A percentile compares a stretch with the other conserved stretches of the same genome.
These are phyloP conservation scores for Sapayoa aenigma DNA, from an alignment of 2,113 vertebrate genomes.

Conservation along the genomic window DNA sequence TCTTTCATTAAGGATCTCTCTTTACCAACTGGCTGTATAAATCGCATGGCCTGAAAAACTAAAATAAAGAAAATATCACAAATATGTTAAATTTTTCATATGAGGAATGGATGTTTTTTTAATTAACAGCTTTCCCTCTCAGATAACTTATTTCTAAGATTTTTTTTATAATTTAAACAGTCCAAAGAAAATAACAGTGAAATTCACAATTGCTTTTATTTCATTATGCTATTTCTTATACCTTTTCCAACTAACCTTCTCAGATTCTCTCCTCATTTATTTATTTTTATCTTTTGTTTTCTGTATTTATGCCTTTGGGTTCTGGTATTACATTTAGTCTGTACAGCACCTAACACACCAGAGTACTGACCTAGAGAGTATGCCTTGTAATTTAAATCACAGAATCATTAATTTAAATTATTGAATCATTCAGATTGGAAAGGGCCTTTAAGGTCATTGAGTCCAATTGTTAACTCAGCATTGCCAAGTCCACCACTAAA, in stretches of 20 bases:
- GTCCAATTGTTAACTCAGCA: not conserved
- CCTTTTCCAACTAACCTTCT: not conserved
- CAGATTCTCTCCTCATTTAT: not conserved
- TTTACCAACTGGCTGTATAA: not conserved
- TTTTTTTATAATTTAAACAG: not conserved
- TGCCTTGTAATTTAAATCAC: not conserved
- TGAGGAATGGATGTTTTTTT: not conserved
- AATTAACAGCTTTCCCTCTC: not conserved
- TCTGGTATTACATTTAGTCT: not conserved
- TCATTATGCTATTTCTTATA: not conserved
- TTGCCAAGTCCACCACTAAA: not conserved
- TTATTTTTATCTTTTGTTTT: not conserved
- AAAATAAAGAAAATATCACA: not conserved
- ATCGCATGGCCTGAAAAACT: not conserved
- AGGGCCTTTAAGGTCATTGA: not conserved
- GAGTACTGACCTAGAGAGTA: not conserved
- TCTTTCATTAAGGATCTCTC: not conserved
- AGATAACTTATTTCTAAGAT: not conserved
- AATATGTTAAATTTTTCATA: slow-evolving; percentile 16
- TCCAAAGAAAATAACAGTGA: not conserved
- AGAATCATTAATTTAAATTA: not conserved
- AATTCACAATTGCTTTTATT: not conserved
- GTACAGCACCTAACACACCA: not conserved
- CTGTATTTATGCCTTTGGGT: not conserved
- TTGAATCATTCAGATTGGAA: not conserved